Percentiles rank a stretch among this genome's conserved stretches.
Evolutionary conservation across 1,140 invertebrate species (phyloP).

Genomic region (Dufourea novaeangliae): DNA sequence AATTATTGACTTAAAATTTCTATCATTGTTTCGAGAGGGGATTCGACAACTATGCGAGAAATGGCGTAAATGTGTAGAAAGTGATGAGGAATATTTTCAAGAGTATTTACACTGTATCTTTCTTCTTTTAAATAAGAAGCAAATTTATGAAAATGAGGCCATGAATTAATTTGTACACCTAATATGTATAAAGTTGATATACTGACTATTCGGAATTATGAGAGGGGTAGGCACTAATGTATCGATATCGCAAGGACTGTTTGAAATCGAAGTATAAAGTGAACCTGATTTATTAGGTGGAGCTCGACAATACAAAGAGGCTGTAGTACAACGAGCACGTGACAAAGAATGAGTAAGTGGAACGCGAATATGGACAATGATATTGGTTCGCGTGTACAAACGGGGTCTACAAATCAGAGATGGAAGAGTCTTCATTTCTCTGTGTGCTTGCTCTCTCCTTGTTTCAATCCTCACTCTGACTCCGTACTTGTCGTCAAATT

Average conservation of each 20-base stretch:
- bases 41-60: too few species aligned
- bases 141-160: too few species aligned
- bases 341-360: conserved; percentile 45
- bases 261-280: neutral
- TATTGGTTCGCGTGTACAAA: conserved; percentile 21
- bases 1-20: too few species aligned
- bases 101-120: too few species aligned
- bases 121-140: too few species aligned
- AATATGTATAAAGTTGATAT: too few species aligned
- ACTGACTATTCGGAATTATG: too few species aligned
- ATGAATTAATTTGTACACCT: too few species aligned
- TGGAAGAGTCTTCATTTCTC: conserved; percentile 10
- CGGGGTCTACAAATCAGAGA: conserved; percentile 21
- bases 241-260: neutral
- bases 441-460: conserved; percentile 9
- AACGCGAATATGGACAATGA: conserved; percentile 28
- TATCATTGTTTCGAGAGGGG: too few species aligned
- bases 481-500: neutral
- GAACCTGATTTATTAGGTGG: neutral
- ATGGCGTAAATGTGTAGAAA: too few species aligned
- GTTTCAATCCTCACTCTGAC: conserved; percentile 15
- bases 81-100: too few species aligned
- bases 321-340: neutral
- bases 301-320: neutral
- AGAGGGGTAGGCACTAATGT: too few species aligned